These are phyloP conservation scores for Chrysina gloriosa DNA, from an alignment of 2,888 invertebrate species.

Conservation along the genomic window DNA sequence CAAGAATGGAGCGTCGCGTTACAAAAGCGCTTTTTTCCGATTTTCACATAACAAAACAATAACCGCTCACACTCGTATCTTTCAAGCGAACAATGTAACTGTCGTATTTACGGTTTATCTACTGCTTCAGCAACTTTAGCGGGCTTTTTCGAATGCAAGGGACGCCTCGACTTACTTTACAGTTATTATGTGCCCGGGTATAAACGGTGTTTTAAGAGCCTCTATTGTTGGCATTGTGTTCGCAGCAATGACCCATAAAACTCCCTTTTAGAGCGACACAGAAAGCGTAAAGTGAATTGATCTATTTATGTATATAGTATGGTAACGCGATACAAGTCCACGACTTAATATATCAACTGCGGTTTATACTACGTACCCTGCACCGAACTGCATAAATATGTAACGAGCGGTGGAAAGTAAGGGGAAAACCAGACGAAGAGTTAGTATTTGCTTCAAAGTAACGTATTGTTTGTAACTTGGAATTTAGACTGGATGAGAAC, in stretches of 20 bases:
- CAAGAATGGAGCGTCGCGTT: not conserved
- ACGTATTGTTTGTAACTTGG: not conserved
- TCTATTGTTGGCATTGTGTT: constrained; percentile 34
- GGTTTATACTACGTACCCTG: constrained; percentile 12
- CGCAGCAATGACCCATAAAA: constrained; percentile 38
- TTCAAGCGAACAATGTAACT: constrained; percentile 19
- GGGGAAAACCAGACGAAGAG: constrained; percentile 21
- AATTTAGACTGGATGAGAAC: not conserved
- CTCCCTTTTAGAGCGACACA: constrained; percentile 26
- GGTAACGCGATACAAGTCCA: not conserved
- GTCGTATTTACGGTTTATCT: constrained; percentile 34
- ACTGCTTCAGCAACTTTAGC: constrained; percentile 11
- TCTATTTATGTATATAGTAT: constrained; percentile 23
- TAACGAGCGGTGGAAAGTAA: not conserved
- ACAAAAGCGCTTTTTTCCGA: constrained; percentile 14
- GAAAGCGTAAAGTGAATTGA: constrained; percentile 35
- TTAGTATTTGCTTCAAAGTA: not conserved
- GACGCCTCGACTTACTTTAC: constrained; percentile 31
- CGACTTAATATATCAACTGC: constrained; percentile 21
- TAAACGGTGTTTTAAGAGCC: constrained; percentile 34
- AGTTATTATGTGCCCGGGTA: constrained; percentile 35
- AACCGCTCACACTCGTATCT: constrained; percentile 19
- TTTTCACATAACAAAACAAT: constrained; percentile 18
- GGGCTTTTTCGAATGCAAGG: constrained; percentile 31
- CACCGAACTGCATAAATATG: constrained; percentile 28